Percentiles rank a stretch among this genome's conserved stretches.
Conservation (phyloP, 2,888 invertebrate species). For the Clepsis dumicolana region DNA sequence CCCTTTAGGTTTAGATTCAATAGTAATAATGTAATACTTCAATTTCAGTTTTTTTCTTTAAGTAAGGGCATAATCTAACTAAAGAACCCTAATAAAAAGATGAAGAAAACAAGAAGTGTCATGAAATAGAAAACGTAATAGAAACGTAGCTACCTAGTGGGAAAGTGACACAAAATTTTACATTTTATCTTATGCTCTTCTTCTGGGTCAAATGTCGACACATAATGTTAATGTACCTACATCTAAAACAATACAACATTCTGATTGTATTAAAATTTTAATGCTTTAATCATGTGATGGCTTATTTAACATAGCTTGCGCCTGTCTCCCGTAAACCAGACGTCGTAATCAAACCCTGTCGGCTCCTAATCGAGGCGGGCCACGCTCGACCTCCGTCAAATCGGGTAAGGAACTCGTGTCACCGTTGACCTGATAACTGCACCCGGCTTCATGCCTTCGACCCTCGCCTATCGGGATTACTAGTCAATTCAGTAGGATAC, state of each 20-base stretch:
- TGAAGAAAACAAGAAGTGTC: too few relatives aligned
- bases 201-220: too few relatives aligned
- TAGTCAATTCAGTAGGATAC: slow-evolving; percentile 6
- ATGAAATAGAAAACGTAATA: too few relatives aligned
- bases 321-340: slow-evolving; percentile 47
- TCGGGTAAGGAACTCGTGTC: slow-evolving; percentile 72
- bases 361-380: slow-evolving; percentile 72
- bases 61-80: too few relatives aligned
- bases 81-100: too few relatives aligned
- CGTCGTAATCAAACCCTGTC: slow-evolving; percentile 73
- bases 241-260: not conserved
- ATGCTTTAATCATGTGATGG: slow-evolving; percentile 57
- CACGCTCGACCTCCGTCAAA: slow-evolving; percentile 80
- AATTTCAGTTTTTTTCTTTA: too few relatives aligned
- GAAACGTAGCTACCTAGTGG: too few relatives aligned
- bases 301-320: slow-evolving; percentile 47
- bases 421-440: slow-evolving; percentile 63
- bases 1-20: too few relatives aligned
- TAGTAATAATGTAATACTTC: too few relatives aligned
- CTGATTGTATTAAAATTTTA: slow-evolving; percentile 29
- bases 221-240: too few relatives aligned
- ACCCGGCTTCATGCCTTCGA: slow-evolving; percentile 32
- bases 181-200: too few relatives aligned
- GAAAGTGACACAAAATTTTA: too few relatives aligned
- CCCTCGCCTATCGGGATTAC: slow-evolving; percentile 34